Evolutionary conservation across 2,113 vertebrate genomes (phyloP), one percentile per base, ranked within the genome.

Genomic region (Scytalopus superciliaris): DNA sequence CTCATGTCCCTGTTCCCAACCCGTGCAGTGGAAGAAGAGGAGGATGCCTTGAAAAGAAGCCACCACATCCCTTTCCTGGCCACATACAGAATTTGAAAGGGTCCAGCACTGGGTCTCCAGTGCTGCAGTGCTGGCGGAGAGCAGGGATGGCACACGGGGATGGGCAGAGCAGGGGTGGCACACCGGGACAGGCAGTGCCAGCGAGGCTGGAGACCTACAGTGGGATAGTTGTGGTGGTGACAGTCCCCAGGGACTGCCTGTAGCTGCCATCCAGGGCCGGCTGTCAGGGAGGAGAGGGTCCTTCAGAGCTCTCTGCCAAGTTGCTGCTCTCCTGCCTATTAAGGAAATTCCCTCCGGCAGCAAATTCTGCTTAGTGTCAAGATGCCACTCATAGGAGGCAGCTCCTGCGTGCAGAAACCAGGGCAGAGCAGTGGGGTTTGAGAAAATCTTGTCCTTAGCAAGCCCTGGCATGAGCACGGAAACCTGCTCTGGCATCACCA

Each of bases 301-400:
- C 89, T 64, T 10, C 85, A 8, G 88, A 87, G 82, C 40, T 72
- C 84, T 25, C 87, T 37, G 19, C 7, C 4, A 35, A 72, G 67
- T 7, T n/a, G 37, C 68, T 40, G 28, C 56, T 94, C 87, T 94
- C 73, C 82, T 42, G 53, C 62, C 88, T 87, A 23, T 90, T 60
- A 80, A 63, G n/a, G 44, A 66, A 23, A 88, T 39, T 12, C 89
- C 96, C 95, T 80, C 87, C 3, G 18, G 96, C 96, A 89, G 79
- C 94, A 70, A 76, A 47, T 59, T 69, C 84, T 44, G 81, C 87
- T 21, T 42, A 21, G 69, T 5, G 66, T 64, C 53, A 39, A 19
- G 79, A 53, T 50, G 74, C 90, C 75, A 33, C 67, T 66, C 0
- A 4, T 31, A 35, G 10, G 50, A 62, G 84, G 24, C 18, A 1